Evolutionary conservation across 2,797 vertebrate species (phyloP), one percentile per base, ranked within the genome.

Genomic region (Gallinago nigripennis): DNA sequence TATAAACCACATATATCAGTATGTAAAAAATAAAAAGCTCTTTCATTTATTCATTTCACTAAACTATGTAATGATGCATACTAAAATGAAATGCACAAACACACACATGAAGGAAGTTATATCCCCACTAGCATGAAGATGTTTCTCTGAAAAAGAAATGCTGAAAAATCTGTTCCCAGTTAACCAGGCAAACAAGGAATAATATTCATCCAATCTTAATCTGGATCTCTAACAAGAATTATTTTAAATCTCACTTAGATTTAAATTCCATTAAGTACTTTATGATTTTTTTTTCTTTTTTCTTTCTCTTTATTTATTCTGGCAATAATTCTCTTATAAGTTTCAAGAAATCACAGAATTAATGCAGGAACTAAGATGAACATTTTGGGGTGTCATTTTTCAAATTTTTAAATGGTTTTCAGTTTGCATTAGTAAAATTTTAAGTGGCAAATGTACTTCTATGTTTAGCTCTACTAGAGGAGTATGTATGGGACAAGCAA

Each of bases 21-120:
- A 58, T 24, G 45, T 33, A 93, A 96, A 92, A 60, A 86, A 70
- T 28, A 46, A 81, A 92, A 24, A 54, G 2, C 6, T 7, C 27
- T 27, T 88, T 96, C 77, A 95, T 97, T 90, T 96, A 86, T 89
- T 94, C 12, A 45, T 94, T 96, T 96, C 81, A 88, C 77, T 86
- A 91, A 95, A 95, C 82, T 94, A 64, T 82, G 58, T 92, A 82
- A 96, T 86, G 75, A 94, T 88, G 28, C 37, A 53, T 88, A 79
- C 33, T 39, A 91, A 81, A 83, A 90, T 46, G 51, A 83, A 90
- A 87, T 48, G 66, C 45, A 86, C 9, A 57, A 35, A 51, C 61
- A 56, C 66, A 88, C 3, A 21, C 19, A 63, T 35, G 65, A 50
- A 87, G 70, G 61, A 80, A 65, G 8, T 46, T 70, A 18, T 14